phyloP scores from a whole-genome alignment of 2,797 vertebrate genomes.

The Triplophysa bombifrons region DNA sequence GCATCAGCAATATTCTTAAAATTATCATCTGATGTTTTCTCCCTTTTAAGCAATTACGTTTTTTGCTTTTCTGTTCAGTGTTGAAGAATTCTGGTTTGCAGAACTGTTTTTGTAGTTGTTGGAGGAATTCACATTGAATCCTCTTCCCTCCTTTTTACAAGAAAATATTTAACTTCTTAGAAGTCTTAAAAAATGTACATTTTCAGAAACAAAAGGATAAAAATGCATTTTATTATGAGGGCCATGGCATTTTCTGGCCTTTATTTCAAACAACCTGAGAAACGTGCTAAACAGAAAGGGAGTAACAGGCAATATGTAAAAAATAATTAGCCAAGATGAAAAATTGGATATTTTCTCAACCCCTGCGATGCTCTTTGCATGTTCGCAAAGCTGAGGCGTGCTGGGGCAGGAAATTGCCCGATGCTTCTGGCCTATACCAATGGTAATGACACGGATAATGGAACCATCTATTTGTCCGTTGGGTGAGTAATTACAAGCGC shows the following conservation, averaged over 20 bases:
- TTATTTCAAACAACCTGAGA: slow-evolving; percentile 19
- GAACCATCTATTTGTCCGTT: slow-evolving; percentile 60
- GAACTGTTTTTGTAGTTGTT: background rate
- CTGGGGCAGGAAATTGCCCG: slow-evolving; percentile 54
- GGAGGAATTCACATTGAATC: background rate
- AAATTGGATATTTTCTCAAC: slow-evolving; percentile 21
- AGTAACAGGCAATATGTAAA: background rate
- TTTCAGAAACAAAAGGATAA: background rate
- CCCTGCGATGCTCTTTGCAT: slow-evolving; percentile 12
- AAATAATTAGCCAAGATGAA: slow-evolving; percentile 36
- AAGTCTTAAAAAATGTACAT: background rate
- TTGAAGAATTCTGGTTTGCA: too few relatives aligned
- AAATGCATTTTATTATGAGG: background rate
- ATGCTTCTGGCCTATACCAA: slow-evolving; percentile 44
- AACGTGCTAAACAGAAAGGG: background rate
- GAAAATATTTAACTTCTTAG: background rate
- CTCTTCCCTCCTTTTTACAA: too few relatives aligned
- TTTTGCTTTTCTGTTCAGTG: too few relatives aligned
- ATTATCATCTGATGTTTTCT: too few relatives aligned
- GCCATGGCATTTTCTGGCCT: background rate
- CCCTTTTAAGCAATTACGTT: too few relatives aligned
- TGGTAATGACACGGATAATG: slow-evolving; percentile 59
- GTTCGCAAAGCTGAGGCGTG: slow-evolving; percentile 52
- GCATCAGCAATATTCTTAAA: too few relatives aligned
- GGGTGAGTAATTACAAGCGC: slow-evolving; percentile 60